A percentile compares a stretch with the other conserved stretches of the same genome.
Evolutionary conservation across 2,888 invertebrate genomes (phyloP).

Genomic region (Andrena trimmerana): DNA sequence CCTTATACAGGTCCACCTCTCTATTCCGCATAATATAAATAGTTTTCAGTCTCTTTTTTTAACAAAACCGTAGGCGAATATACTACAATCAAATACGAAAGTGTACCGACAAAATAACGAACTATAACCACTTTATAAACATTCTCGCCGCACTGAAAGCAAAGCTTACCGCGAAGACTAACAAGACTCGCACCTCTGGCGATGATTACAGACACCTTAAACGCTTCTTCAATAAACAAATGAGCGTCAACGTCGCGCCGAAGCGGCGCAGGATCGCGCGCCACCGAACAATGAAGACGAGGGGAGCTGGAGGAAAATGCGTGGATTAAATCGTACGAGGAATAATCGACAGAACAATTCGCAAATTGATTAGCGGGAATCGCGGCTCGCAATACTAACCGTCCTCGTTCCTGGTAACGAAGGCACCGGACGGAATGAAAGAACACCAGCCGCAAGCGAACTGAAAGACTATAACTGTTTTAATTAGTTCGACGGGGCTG

Average conservation of each 20-base stretch:
- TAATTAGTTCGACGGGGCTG: constrained; percentile 51
- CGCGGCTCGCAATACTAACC: background rate
- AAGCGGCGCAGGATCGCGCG: background rate
- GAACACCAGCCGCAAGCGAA: constrained; percentile 39
- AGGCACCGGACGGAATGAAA: constrained; percentile 28
- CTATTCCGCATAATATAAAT: no score
- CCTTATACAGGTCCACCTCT: no score
- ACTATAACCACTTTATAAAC: no score
- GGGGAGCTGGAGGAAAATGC: background rate
- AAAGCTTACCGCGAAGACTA: no score
- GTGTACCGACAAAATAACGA: no score
- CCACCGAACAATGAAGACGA: background rate
- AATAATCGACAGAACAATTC: constrained; percentile 43
- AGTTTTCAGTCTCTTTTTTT: no score
- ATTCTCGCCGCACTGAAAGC: no score
- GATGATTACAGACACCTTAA: background rate
- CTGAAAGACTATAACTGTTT: constrained; percentile 46
- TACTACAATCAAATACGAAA: no score
- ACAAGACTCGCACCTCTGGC: no score
- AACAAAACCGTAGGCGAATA: no score
- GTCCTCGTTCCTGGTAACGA: background rate
- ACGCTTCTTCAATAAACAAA: background rate
- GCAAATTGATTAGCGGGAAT: constrained; percentile 44
- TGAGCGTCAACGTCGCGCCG: background rate
- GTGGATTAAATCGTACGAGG: constrained; percentile 27